Percentiles rank a stretch among this genome's conserved stretches.
Evolutionary conservation across 2,113 vertebrate genomes (phyloP).

Genomic region (Narcine bancroftii): DNA sequence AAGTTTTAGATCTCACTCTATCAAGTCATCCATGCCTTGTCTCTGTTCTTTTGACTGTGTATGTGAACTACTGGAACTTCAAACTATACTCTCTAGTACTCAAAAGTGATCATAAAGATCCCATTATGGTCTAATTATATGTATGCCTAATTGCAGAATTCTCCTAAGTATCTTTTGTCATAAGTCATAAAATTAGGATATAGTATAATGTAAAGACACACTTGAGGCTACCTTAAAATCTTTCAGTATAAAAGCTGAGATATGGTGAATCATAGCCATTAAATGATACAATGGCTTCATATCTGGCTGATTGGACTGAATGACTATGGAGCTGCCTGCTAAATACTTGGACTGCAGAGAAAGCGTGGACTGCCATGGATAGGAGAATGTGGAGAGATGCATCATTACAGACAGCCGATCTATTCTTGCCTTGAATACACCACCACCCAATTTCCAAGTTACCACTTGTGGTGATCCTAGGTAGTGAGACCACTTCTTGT

Average conservation of each 20-base stretch:
- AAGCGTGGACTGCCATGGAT: not conserved
- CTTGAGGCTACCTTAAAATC: not conserved
- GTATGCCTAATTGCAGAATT: not conserved
- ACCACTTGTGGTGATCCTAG: not conserved
- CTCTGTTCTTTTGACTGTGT: too few relatives aligned
- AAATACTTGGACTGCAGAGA: not conserved
- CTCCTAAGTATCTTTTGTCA: not conserved
- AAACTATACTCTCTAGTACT: too few relatives aligned
- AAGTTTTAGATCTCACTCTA: too few relatives aligned
- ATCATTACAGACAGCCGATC: not conserved
- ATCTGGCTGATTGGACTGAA: not conserved
- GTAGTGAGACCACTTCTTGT: not conserved
- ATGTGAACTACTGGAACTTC: too few relatives aligned
- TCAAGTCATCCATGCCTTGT: too few relatives aligned
- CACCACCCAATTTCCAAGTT: not conserved
- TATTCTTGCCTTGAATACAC: not conserved
- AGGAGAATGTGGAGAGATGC: not conserved
- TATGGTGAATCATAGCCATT: not conserved
- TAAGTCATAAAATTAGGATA: not conserved
- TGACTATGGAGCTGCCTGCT: not conserved
- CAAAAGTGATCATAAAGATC: not conserved
- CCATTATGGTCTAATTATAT: not conserved
- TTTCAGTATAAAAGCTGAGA: not conserved
- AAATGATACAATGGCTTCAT: not conserved
- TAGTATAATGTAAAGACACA: not conserved